Evolutionary conservation across 2,888 invertebrate genomes (phyloP), one percentile per base, ranked within the genome.

Genomic region (Fragum sueziense): DNA sequence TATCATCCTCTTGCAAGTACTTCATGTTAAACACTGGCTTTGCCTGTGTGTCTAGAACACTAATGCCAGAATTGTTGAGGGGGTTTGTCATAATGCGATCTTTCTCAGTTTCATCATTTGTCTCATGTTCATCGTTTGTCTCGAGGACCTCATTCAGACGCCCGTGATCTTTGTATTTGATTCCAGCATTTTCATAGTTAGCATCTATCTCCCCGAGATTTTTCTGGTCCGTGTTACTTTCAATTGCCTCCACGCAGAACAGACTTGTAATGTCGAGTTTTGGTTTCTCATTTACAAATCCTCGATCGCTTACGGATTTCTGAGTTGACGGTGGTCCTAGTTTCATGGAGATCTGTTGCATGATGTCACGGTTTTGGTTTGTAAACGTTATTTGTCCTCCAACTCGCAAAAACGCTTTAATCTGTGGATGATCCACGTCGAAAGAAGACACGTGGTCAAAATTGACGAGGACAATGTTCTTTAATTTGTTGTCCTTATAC

Each of bases 371-470:
- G 4, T 57, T n/a, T 11, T 59, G 41, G 47, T 80, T 80, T 25
- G 59, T 34, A 37, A 80, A 80, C 25, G 76, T 57, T 1, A 80
- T 70, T 4, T 59, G 31, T 25, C 59, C 61, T 14, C 80, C 80
- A n/a, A 80, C 76, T 7, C 80, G 33, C 20, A 76, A 37, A 41
- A 74, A 76, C 20, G 80, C 80, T 51, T 61, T 74, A 6, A 80
- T 76, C 29, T 67, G 67, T n/a, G 61, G 47, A 67, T 74, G 47
- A 20, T 27, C 57, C 0, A 80, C 68, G 22, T 74, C 59, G 51
- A 59, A 76, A 9, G 80, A 34, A 11, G 67, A 54, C 20, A 70
- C 34, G 34, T 80, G 74, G 57, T 80, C 80, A 41, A 47, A 80
- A 37, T 80, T 80, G n/a, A 80, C 54, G 1, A 76, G 17, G 1